Evolutionary conservation across 2,797 vertebrate genomes (phyloP), one percentile per base, ranked within the genome.

Genomic region (Sphenodon punctatus): DNA sequence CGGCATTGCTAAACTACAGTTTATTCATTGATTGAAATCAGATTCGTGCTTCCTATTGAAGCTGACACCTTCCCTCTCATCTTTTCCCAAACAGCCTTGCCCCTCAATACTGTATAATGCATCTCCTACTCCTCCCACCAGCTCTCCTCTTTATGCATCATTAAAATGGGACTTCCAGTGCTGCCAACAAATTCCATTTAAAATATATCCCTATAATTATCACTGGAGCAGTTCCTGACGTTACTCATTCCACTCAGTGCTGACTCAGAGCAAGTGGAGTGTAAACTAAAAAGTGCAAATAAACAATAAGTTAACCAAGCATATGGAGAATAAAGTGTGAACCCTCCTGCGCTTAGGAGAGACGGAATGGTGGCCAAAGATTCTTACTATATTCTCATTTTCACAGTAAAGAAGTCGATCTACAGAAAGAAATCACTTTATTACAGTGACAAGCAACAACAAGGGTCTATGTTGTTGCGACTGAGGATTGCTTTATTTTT

Each of bases 121-220:
- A 55, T 74, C 69, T 10, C n/a, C n/a, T 71, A 20, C 69, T 5
- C 36, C 65, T 63, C 58, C 58, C 49, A 25, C 51, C 43, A 75
- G 58, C 4, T 60, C 69, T 20, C 55, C 49, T 69, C 70, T 73
- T 78, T 59, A 64, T 30, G 30, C 66, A 71, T 85, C 60, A 65
- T 84, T 72, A 48, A 90, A 71, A 36, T 43, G 27, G 36, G 89
- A 66, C 76, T 73, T 53, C 16, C 59, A 38, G 25, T n/a, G 71
- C 80, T 75, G 49, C 25, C 72, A 32, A 67, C 4, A 36, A 30
- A 39, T 39, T 55, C 56, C 67, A 27, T 41, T 36, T 53, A 82
- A 68, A 66, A 16, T 76, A n/a, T 53, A 75, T 16, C 76, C 75
- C 71, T 72, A 46, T 75, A 78, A 84, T 84, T 79, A 80, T 77